Percentiles rank a stretch among this genome's conserved stretches.
These are phyloP conservation scores for Phylloscopus trochiloides DNA, from an alignment of 2,113 vertebrate species.

Conservation along the genomic window DNA sequence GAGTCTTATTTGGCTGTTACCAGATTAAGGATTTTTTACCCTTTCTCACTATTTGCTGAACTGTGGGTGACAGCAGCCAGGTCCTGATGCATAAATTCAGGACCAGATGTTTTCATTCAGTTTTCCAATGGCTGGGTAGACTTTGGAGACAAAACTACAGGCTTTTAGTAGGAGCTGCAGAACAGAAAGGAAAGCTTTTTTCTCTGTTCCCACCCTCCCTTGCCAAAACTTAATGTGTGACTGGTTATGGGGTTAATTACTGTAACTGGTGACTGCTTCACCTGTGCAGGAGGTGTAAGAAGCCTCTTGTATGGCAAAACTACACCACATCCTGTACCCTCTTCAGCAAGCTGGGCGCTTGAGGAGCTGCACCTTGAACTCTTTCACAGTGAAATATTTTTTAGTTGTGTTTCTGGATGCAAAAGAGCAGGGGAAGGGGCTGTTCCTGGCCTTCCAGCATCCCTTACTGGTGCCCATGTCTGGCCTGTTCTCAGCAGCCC, in stretches of 20 bases:
- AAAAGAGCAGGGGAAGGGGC: neutral
- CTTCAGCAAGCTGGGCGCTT: neutral
- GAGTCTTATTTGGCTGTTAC: neutral
- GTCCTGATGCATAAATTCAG: neutral
- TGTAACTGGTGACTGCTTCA: neutral
- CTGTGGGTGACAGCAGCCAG: neutral
- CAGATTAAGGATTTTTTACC: neutral
- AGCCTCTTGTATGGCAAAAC: neutral
- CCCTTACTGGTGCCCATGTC: accelerated
- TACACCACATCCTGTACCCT: accelerated
- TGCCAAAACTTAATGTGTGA: neutral
- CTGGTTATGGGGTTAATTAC: neutral
- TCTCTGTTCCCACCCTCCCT: neutral
- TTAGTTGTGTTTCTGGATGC: neutral
- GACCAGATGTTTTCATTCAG: neutral
- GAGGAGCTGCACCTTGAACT: neutral
- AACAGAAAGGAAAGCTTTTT: neutral
- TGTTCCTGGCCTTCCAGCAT: neutral
- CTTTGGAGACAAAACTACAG: neutral
- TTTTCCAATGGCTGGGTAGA: neutral
- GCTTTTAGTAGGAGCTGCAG: neutral
- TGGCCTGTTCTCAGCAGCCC: neutral
- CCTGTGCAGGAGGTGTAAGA: neutral
- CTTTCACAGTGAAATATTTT: neutral
- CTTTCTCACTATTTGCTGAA: neutral